phyloP scores from a whole-genome alignment of 2,113 vertebrate genomes.

The Channa maculata region DNA sequence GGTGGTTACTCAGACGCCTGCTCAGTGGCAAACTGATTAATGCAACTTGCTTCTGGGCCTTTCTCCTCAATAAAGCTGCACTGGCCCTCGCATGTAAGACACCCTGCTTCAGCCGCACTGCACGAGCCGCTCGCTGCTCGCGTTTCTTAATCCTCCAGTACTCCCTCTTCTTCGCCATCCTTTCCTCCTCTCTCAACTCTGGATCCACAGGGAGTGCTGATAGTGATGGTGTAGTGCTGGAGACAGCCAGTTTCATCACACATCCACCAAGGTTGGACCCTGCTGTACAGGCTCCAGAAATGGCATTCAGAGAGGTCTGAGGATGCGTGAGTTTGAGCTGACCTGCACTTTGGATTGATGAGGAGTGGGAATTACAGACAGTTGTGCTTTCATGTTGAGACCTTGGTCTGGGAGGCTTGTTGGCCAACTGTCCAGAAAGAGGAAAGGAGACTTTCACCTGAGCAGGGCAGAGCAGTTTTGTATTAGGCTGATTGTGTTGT shows the following conservation, averaged over 20 bases:
- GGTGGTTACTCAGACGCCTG: background rate
- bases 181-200: constrained; percentile 68
- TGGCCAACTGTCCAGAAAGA: constrained; percentile 5
- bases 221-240: background rate
- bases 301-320: background rate
- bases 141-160: constrained; percentile 83
- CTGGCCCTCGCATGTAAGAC: constrained; percentile 44
- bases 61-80: constrained; percentile 51
- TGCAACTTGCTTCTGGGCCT: constrained; percentile 39
- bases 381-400: constrained; percentile 37
- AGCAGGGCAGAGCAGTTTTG: constrained; percentile 10
- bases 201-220: constrained; percentile 6
- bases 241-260: constrained; percentile 68
- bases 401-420: constrained; percentile 36
- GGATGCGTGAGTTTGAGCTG: constrained; percentile 63
- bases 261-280: constrained; percentile 43
- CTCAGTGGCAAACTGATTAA: background rate
- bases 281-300: background rate
- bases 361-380: background rate
- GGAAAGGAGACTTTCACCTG: constrained; percentile 64
- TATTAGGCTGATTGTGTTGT: constrained; percentile 1
- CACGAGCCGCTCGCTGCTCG: constrained; percentile 78
- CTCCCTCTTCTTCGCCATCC: constrained; percentile 76
- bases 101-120: constrained; percentile 61
- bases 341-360: constrained; percentile 2